phyloP scores from a whole-genome alignment of 1,140 invertebrate species.

The Palaemon carinicauda region DNA sequence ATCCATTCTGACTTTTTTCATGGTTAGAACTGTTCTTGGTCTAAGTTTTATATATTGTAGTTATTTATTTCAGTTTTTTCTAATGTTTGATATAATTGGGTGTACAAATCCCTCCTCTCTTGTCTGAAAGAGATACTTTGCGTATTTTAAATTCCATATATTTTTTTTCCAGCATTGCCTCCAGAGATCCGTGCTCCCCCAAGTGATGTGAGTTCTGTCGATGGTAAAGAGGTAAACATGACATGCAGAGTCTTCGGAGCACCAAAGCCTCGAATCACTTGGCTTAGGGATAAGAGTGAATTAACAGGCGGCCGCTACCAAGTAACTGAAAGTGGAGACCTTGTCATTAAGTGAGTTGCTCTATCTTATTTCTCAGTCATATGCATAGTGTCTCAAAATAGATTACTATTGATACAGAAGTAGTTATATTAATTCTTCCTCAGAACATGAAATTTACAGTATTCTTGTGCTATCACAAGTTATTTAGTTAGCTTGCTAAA shows the following conservation, averaged over 20 bases:
- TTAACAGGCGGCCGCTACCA: slow-evolving; percentile 85
- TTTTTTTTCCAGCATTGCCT: slow-evolving; percentile 69
- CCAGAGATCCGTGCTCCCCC: slow-evolving; percentile 90
- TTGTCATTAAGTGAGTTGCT: slow-evolving; percentile 74
- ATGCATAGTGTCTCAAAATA: too few species aligned
- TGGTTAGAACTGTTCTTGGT: too few species aligned
- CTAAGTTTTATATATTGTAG: too few species aligned
- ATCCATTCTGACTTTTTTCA: too few species aligned
- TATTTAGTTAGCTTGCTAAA: too few species aligned
- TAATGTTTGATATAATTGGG: too few species aligned
- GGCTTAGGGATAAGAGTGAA: slow-evolving; percentile 83
- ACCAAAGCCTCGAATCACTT: slow-evolving; percentile 92
- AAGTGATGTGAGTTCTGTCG: slow-evolving; percentile 80
- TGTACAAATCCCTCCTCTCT: not conserved
- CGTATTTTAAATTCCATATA: not conserved
- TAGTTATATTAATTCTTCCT: too few species aligned
- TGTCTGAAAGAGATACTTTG: not conserved
- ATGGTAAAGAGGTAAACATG: slow-evolving; percentile 82
- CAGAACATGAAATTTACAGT: too few species aligned
- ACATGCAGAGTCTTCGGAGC: slow-evolving; percentile 95
- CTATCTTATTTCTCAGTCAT: too few species aligned
- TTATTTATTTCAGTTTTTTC: too few species aligned
- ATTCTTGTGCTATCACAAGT: too few species aligned
- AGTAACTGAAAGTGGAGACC: slow-evolving; percentile 79
- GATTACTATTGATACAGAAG: too few species aligned